phyloP scores from a whole-genome alignment of 2,888 invertebrate species.

The Pristionchus exspectatus region DNA sequence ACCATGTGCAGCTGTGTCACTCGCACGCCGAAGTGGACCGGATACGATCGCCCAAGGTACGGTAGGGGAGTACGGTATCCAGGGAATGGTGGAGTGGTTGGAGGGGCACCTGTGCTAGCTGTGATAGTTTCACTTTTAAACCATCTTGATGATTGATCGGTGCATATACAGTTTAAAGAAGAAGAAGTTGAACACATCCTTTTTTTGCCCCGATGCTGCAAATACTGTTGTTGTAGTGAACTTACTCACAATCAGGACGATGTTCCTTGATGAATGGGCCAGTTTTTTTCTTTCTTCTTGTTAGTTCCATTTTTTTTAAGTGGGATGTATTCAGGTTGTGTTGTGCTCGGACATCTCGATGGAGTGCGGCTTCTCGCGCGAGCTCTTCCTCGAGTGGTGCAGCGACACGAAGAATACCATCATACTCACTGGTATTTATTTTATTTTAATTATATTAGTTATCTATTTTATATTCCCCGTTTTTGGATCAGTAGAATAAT shows the following conservation, averaged over 20 bases:
- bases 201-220: no score
- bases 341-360: constrained; percentile 94
- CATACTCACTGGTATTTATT: constrained; percentile 86
- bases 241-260: no score
- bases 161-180: no score
- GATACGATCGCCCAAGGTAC: constrained; percentile 90
- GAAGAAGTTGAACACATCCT: no score
- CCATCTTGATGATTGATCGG: no score
- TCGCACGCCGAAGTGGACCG: constrained; percentile 89
- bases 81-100: background rate
- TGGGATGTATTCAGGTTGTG: constrained; percentile 87
- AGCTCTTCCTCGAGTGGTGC: constrained; percentile 95
- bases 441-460: background rate
- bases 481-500: background rate
- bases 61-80: background rate
- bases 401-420: constrained; percentile 93
- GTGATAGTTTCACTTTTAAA: no score
- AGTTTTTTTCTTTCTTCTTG: no score
- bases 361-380: constrained; percentile 94
- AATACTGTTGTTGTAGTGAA: no score
- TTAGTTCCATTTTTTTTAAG: no score
- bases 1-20: constrained; percentile 93
- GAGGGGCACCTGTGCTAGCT: no score
- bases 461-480: background rate
- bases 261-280: no score